Conservation (phyloP, 1,140 invertebrate species). For the Temnothorax nylanderi region DNA sequence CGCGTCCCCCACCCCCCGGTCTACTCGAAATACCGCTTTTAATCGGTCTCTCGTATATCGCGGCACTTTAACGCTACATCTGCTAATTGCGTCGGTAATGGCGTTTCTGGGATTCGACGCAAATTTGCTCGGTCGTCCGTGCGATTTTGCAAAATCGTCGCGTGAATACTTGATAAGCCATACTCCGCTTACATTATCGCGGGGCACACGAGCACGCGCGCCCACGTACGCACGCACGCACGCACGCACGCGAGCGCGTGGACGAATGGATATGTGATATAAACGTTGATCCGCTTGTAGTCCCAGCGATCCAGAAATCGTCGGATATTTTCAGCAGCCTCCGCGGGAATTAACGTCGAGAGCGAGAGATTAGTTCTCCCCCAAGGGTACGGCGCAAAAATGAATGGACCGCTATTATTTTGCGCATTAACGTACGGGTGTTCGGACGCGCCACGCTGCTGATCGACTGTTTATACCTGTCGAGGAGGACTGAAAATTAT, state of each 20-base stretch:
- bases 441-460: neutral
- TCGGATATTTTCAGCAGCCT: conserved; percentile 36
- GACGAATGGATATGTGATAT: neutral
- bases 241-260: neutral
- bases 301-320: conserved; percentile 28
- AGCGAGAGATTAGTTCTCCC: conserved; percentile 28
- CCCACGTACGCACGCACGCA: neutral
- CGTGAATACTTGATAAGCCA: conserved; percentile 62
- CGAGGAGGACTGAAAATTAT: conserved; percentile 37
- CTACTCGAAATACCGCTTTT: conserved; percentile 53
- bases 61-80: conserved; percentile 58
- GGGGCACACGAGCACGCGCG: neutral
- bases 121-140: conserved; percentile 56
- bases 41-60: conserved; percentile 54
- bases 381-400: neutral
- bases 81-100: conserved; percentile 58
- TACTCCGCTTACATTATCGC: conserved; percentile 44
- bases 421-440: conserved; percentile 10
- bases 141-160: conserved; percentile 61
- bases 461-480: neutral
- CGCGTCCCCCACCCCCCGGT: too few species aligned
- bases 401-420: conserved; percentile 29
- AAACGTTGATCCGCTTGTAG: conserved; percentile 50
- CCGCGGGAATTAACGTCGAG: conserved; percentile 30
- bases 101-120: conserved; percentile 59